phyloP scores from a whole-genome alignment of 2,888 invertebrate genomes.

The Leptopterna dolabrata region DNA sequence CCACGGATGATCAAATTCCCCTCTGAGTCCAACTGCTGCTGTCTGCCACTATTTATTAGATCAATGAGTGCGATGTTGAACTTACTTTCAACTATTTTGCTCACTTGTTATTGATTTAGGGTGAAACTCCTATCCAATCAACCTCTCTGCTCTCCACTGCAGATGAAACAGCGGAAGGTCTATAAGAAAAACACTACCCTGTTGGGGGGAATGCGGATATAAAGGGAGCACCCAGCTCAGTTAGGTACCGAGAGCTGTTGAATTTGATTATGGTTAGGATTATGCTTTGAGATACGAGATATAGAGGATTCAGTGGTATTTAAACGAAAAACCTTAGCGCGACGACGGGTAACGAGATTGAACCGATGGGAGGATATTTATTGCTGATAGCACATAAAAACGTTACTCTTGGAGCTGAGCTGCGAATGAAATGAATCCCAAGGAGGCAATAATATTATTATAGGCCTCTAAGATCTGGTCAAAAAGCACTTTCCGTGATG shows the following conservation, averaged over 20 bases:
- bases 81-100: too few species aligned
- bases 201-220: not conserved
- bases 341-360: not conserved
- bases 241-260: not conserved
- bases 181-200: not conserved
- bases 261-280: not conserved
- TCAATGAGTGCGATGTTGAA: too few species aligned
- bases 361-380: not conserved
- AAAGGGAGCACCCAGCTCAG: not conserved
- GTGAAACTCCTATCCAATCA: not conserved
- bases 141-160: not conserved
- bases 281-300: not conserved
- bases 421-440: not conserved
- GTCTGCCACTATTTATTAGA: too few species aligned
- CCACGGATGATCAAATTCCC: too few species aligned
- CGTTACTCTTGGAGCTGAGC: not conserved
- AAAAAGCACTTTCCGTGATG: not conserved
- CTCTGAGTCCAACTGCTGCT: too few species aligned
- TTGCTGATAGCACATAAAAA: not conserved
- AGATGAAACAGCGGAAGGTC: not conserved
- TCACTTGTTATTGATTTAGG: not conserved
- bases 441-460: not conserved
- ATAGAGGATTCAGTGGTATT: not conserved
- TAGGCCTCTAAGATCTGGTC: too few species aligned
- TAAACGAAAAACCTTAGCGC: not conserved